phyloP scores from a whole-genome alignment of 1,140 invertebrate species.

The Anadara kagoshimensis region DNA sequence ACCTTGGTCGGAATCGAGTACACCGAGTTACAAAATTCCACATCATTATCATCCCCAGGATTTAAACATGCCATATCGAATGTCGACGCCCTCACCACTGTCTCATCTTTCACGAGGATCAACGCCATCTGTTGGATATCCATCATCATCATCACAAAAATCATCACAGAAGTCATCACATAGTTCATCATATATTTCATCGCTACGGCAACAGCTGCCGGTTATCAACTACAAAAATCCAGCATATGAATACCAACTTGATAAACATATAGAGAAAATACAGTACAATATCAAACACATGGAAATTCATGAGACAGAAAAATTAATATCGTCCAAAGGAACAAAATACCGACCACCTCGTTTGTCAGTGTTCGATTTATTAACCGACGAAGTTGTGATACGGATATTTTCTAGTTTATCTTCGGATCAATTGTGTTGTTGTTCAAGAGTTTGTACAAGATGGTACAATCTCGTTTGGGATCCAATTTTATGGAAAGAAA shows the following conservation, averaged over 20 bases:
- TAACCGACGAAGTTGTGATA: constrained; percentile 77
- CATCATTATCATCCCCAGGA: constrained; percentile 40
- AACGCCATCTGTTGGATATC: constrained; percentile 4
- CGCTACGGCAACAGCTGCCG: constrained; percentile 18
- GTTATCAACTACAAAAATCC: constrained; percentile 43
- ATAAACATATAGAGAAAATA: constrained; percentile 47
- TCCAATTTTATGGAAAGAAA: constrained; percentile 82
- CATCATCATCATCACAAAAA: constrained; percentile 40
- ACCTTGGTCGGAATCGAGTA: constrained; percentile 39
- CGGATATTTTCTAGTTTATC: constrained; percentile 84
- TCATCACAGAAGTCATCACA: constrained; percentile 24
- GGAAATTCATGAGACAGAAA: constrained; percentile 50
- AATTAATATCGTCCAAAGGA: constrained; percentile 41
- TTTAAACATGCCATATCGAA: constrained; percentile 42
- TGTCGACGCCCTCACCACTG: constrained; percentile 39
- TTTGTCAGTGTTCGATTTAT: constrained; percentile 62
- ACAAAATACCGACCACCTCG: constrained; percentile 43
- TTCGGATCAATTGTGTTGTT: constrained; percentile 85
- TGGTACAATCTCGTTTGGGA: constrained; percentile 90
- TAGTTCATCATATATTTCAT: constrained; percentile 23
- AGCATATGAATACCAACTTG: constrained; percentile 35
- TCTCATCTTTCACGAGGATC: constrained; percentile 40
- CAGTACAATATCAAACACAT: constrained; percentile 49
- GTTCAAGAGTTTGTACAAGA: constrained; percentile 85
- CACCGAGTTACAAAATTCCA: constrained; percentile 31